These are phyloP conservation scores for Zosterops hypoxanthus DNA, from an alignment of 2,113 vertebrate species.

Conservation along the genomic window DNA sequence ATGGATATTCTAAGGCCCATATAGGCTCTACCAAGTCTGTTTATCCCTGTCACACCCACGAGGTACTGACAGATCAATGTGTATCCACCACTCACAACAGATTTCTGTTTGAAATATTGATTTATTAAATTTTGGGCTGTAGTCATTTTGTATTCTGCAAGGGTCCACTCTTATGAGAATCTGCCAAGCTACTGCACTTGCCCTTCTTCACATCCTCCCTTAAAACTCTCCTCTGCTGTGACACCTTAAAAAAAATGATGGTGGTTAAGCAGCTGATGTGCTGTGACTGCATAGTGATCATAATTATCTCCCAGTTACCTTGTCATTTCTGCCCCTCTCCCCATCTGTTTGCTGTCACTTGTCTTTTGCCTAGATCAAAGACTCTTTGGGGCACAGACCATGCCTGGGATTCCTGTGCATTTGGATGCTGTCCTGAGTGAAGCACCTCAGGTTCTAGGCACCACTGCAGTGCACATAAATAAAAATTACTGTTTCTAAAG, in stretches of 20 bases:
- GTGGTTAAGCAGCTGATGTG: conserved; percentile 61
- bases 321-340: conserved; percentile 59
- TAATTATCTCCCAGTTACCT: conserved; percentile 62
- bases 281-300: conserved; percentile 58
- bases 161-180: background rate
- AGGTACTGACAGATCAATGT: background rate
- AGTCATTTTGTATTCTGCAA: background rate
- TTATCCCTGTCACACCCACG: background rate
- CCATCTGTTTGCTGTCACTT: conserved; percentile 60
- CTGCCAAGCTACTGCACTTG: background rate
- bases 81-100: background rate
- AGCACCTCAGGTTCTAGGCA: background rate
- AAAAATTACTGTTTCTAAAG: conserved; percentile 21
- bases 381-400: background rate
- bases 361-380: conserved; percentile 39
- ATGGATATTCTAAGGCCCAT: background rate
- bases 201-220: conserved; percentile 28
- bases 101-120: background rate
- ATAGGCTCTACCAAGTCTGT: background rate
- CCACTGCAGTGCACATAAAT: background rate
- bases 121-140: background rate
- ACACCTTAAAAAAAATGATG: conserved; percentile 58
- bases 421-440: background rate
- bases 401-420: background rate
- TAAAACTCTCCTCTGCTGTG: conserved; percentile 45